Evolutionary conservation across 1,140 invertebrate genomes (phyloP), one percentile per base, ranked within the genome.

Genomic region (Oreohelix idahoensis): DNA sequence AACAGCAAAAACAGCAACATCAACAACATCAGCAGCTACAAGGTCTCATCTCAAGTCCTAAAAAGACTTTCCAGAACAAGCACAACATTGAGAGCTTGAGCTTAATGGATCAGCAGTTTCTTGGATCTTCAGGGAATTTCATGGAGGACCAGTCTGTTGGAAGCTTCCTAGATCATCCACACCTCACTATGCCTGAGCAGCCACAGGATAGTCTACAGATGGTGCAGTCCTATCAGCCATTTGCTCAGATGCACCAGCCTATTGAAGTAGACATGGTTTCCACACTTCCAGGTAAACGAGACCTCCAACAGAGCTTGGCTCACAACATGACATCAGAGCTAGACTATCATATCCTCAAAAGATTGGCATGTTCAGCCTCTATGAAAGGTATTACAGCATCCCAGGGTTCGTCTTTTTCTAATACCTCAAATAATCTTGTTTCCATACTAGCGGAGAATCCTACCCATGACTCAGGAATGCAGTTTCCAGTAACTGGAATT

Each of bases 51-150:
- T 74, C 80, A 51, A 82, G 80, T 42, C 80, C 80, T 13, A 82
- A 82, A 66, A 82, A 82, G 39, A 82, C 80, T 13, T 82, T 82
- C 29, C 80, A 82, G 35, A 82, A 73, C 51, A 82, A 82, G 49
- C 80, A 82, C 39, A 29, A 70, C 5, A 38, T 82, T 53, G 80
- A 82, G 38, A 74, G 51, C 10, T 45, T 75, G 36, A 51, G 36
- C 20, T 26, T 81, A 10, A 20, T 39, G 42, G 71, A 74, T 1
- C 80, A 82, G 26, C 80, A 74, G 11, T 63, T 82, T 10, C 29
- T 82, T 1, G 70, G 42, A n/a, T 29, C 38, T 49, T 32, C 80
- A 26, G 23, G 23, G 36, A 42, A 63, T 36, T 75, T 82, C 35
- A 82, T 82, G 26, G 80, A 75, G n/a, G 80, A 82, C 10, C 70